Conservation (phyloP, 30 jellyfish, hydroid and myxozoan species). For the Aurelia aurita region DNA sequence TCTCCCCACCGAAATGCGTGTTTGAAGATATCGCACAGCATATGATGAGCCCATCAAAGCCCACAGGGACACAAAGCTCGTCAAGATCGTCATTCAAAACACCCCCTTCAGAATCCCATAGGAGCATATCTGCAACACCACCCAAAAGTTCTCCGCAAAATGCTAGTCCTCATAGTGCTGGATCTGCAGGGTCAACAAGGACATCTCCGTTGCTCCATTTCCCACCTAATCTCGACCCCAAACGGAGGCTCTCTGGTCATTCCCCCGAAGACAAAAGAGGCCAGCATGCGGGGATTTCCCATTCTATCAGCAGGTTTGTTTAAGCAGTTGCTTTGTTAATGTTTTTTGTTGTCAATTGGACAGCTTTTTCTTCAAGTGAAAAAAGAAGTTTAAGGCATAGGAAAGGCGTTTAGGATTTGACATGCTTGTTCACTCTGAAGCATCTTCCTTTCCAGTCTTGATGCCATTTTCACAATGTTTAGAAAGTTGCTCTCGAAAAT, state of each 20-base stretch:
- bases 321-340: too few species aligned
- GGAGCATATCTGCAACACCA: constrained; percentile 48
- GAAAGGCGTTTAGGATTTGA: too few species aligned
- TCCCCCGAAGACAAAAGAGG: constrained; percentile 50
- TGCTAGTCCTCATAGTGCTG: constrained; percentile 43
- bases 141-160: constrained; percentile 57
- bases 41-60: background rate
- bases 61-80: background rate
- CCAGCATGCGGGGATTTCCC: constrained; percentile 34
- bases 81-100: constrained; percentile 42
- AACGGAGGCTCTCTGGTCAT: constrained; percentile 68
- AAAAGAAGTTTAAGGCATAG: too few species aligned
- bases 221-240: constrained; percentile 37
- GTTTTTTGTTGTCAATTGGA: background rate
- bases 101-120: constrained; percentile 49
- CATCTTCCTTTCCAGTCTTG: too few species aligned
- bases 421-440: too few species aligned
- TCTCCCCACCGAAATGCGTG: constrained; percentile 42
- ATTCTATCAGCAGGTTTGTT: constrained; percentile 62
- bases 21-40: constrained; percentile 3
- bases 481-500: too few species aligned
- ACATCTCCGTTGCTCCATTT: constrained; percentile 62
- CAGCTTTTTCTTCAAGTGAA: too few species aligned
- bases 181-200: constrained; percentile 39
- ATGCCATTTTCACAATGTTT: too few species aligned